Percentiles rank a stretch among this genome's conserved stretches.
Evolutionary conservation across 2,888 invertebrate genomes (phyloP).

Genomic region (Drosophila mayaguana): DNA sequence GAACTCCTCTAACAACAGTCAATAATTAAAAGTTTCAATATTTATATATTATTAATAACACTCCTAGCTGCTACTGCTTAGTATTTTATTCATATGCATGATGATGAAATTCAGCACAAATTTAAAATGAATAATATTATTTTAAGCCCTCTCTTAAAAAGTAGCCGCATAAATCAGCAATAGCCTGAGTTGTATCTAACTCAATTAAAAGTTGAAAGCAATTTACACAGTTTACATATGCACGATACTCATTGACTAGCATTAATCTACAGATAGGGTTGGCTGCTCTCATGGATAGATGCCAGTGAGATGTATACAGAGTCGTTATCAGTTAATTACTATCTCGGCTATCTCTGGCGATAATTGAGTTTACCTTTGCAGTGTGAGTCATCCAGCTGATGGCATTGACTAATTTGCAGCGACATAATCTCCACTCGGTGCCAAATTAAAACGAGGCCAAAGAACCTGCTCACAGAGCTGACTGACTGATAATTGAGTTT

Average conservation of each 20-base stretch:
- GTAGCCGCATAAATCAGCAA: background rate
- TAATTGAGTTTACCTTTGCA: conserved; percentile 6
- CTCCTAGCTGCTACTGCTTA: background rate
- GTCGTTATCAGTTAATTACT: conserved; percentile 12
- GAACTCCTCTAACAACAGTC: background rate
- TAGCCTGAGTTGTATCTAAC: background rate
- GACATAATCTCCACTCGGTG: conserved; percentile 35
- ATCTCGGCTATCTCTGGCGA: conserved; percentile 10
- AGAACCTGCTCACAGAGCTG: conserved; percentile 43
- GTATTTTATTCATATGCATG: background rate
- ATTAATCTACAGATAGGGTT: background rate
- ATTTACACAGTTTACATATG: background rate
- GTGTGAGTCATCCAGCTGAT: conserved; percentile 43
- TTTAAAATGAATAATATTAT: too few relatives aligned
- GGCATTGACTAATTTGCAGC: conserved; percentile 32
- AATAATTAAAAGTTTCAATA: background rate
- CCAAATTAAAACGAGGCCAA: conserved; percentile 43
- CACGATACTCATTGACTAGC: background rate
- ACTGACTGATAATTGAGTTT: conserved; percentile 65
- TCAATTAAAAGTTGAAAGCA: background rate
- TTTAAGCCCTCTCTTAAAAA: background rate
- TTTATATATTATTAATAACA: background rate
- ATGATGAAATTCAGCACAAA: background rate
- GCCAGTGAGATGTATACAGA: background rate
- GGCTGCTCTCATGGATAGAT: background rate